Percentiles rank a stretch among this genome's conserved stretches.
These are phyloP conservation scores for Australoheros facetus DNA, from an alignment of 2,797 vertebrate genomes.

Conservation along the genomic window DNA sequence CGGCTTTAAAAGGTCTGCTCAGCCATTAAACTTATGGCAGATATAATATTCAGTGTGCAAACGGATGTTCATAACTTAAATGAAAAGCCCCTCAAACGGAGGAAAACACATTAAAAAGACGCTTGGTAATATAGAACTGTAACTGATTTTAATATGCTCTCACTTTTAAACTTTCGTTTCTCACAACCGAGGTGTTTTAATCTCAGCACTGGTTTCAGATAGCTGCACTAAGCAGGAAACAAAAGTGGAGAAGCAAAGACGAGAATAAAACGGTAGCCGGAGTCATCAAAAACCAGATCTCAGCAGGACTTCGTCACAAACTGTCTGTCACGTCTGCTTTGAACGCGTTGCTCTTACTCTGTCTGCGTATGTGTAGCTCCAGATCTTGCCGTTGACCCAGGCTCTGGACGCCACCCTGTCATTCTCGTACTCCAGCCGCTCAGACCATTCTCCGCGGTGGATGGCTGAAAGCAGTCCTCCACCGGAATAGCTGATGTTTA, in stretches of 20 bases:
- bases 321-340: not conserved
- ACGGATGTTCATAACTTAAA: constrained; percentile 11
- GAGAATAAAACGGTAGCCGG: not conserved
- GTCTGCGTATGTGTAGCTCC: constrained; percentile 98
- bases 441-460: constrained; percentile 95
- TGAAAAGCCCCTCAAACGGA: not conserved
- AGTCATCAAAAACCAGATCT: constrained; percentile 23
- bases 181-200: not conserved
- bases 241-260: not conserved
- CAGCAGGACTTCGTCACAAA: not conserved
- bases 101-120: not conserved
- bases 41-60: constrained; percentile 2
- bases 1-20: constrained; percentile 16
- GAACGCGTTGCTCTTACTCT: constrained; percentile 80
- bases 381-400: constrained; percentile 98
- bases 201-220: constrained; percentile 40
- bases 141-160: constrained; percentile 6
- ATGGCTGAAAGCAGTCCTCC: constrained; percentile 90
- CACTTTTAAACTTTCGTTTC: constrained; percentile 6
- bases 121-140: not conserved
- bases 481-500: constrained; percentile 92
- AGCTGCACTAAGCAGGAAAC: not conserved
- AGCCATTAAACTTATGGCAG: not conserved
- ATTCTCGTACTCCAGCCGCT: constrained; percentile 95
- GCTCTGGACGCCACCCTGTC: constrained; percentile 92